These are phyloP conservation scores for Drosophila tsacasi DNA, from an alignment of 1,140 invertebrate genomes.

Conservation along the genomic window DNA sequence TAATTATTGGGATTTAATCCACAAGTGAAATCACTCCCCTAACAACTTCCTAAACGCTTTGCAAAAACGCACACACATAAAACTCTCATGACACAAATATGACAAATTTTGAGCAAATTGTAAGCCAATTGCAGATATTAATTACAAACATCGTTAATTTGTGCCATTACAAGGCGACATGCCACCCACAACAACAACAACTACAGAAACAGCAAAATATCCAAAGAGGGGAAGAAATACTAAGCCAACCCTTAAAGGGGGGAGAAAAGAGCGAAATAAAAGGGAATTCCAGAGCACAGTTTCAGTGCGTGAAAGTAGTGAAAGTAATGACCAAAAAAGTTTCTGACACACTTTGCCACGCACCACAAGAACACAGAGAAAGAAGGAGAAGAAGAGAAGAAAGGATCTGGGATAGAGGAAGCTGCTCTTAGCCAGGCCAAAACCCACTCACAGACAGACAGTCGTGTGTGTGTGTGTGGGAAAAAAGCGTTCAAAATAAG, in stretches of 20 bases:
- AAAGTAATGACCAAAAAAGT: conserved; percentile 74
- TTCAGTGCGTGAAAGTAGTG: conserved; percentile 68
- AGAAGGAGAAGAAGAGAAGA: background rate
- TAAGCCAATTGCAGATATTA: conserved; percentile 79
- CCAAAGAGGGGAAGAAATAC: background rate
- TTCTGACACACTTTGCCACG: conserved; percentile 75
- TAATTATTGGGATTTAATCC: too few species aligned
- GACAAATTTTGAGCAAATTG: conserved; percentile 81
- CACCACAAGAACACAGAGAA: conserved; percentile 2
- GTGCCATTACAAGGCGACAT: conserved; percentile 67
- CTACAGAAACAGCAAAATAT: too few species aligned
- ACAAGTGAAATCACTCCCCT: conserved; percentile 5
- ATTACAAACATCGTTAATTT: conserved; percentile 81
- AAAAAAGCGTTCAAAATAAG: conserved; percentile 60
- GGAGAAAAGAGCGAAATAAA: conserved; percentile 9
- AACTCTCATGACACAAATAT: conserved; percentile 49
- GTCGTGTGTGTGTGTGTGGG: background rate
- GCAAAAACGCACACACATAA: conserved; percentile 14
- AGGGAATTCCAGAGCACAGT: conserved; percentile 31
- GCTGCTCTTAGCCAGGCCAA: conserved; percentile 12
- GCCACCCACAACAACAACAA: conserved; percentile 18
- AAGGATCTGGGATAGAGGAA: conserved; percentile 23
- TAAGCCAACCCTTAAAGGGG: conserved; percentile 37
- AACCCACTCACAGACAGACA: conserved; percentile 11
- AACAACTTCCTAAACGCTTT: conserved; percentile 3